Conservation (phyloP, 2,113 vertebrate species). For the Excalfactoria chinensis region DNA sequence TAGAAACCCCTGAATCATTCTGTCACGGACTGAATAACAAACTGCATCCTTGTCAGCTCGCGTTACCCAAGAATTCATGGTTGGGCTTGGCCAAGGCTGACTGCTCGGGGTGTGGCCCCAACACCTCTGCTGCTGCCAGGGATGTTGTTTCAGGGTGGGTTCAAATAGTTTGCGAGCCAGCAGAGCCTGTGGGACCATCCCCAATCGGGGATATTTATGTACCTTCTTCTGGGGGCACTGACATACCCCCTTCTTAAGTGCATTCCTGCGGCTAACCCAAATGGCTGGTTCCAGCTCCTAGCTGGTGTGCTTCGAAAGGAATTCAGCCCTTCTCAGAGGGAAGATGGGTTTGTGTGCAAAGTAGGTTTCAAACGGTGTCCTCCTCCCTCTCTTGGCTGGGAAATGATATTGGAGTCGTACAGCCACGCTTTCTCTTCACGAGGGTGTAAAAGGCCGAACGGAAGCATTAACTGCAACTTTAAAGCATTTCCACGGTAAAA, state of each 20-base stretch:
- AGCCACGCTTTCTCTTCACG: not conserved
- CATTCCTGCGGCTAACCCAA: slow-evolving; percentile 24
- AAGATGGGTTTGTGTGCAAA: not conserved
- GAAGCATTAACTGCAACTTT: slow-evolving; percentile 62
- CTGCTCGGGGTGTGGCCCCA: not conserved
- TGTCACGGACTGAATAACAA: slow-evolving; percentile 62
- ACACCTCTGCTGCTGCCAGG: slow-evolving; percentile 1
- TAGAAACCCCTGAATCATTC: slow-evolving; percentile 71
- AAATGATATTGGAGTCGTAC: not conserved
- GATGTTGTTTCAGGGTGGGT: not conserved
- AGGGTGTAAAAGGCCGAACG: slow-evolving; percentile 55
- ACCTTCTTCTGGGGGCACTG: not conserved
- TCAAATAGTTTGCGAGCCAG: not conserved
- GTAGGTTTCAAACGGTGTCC: slow-evolving; percentile 18
- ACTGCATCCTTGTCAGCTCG: slow-evolving; percentile 39
- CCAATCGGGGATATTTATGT: not conserved
- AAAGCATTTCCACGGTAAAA: slow-evolving; percentile 71
- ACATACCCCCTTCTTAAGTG: slow-evolving; percentile 12
- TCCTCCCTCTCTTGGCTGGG: slow-evolving; percentile 24
- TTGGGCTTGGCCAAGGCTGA: slow-evolving; percentile 16
- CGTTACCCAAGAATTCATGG: slow-evolving; percentile 45
- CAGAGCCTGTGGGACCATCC: not conserved
- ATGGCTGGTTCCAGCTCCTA: not conserved
- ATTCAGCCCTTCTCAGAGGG: not conserved
- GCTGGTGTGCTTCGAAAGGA: slow-evolving; percentile 25